These are phyloP conservation scores for Ptychoptera albimana DNA, from an alignment of 2,888 invertebrate species.

Conservation along the genomic window DNA sequence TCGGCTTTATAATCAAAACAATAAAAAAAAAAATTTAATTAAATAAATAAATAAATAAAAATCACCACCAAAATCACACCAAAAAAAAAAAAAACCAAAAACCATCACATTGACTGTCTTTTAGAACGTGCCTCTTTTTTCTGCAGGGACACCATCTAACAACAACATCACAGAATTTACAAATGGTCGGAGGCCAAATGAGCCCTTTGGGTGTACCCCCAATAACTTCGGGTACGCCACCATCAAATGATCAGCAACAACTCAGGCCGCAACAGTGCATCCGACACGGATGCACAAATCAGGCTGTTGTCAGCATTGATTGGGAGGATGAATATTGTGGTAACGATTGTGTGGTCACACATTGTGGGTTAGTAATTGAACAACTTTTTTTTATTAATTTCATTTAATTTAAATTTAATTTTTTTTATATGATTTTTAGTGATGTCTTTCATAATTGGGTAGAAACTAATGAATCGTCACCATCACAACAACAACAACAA, in stretches of 20 bases:
- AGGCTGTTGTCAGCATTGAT: slow-evolving; percentile 77
- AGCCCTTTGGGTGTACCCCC: slow-evolving; percentile 9
- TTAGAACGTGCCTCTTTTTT: too few species aligned
- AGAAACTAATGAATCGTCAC: slow-evolving; percentile 65
- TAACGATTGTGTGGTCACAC: slow-evolving; percentile 90
- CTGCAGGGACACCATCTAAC: too few species aligned
- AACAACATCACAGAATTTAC: too few species aligned
- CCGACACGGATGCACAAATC: slow-evolving; percentile 80
- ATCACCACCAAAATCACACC: too few species aligned
- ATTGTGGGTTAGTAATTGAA: slow-evolving; percentile 79
- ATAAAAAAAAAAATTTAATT: too few species aligned
- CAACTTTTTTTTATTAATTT: not conserved
- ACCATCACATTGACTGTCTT: too few species aligned
- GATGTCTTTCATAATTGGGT: slow-evolving; percentile 85
- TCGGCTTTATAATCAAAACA: too few species aligned
- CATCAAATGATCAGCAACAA: slow-evolving; percentile 16
- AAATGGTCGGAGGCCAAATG: not conserved
- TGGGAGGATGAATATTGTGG: slow-evolving; percentile 97
- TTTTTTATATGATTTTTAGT: not conserved
- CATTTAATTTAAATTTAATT: not conserved
- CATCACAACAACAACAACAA: slow-evolving; percentile 60
- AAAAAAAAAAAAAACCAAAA: too few species aligned
- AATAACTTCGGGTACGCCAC: slow-evolving; percentile 25
- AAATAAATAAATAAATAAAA: too few species aligned
- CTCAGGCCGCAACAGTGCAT: slow-evolving; percentile 46